Conservation (phyloP, 2,113 vertebrate genomes). For the Campylomormyrus numenius region DNA sequence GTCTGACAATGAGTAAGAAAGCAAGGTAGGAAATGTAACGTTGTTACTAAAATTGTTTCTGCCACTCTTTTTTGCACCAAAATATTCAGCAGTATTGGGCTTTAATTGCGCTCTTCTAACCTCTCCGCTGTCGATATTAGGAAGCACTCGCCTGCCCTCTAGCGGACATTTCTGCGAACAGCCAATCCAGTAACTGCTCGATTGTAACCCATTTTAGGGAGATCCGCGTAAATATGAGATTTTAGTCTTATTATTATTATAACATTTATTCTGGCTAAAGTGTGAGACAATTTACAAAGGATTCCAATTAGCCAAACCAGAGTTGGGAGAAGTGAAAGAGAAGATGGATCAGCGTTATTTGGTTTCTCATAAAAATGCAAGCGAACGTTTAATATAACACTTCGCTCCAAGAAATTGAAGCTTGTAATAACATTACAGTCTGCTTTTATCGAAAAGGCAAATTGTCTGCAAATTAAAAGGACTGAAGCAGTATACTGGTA, state of each 20-base stretch:
- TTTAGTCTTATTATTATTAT: neutral
- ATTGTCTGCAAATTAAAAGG: neutral
- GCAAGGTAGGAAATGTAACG: neutral
- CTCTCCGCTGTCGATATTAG: neutral
- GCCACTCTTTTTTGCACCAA: neutral
- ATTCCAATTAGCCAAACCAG: neutral
- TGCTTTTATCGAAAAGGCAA: neutral
- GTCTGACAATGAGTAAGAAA: neutral
- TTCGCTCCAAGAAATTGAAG: neutral
- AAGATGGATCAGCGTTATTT: neutral
- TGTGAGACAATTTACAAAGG: neutral
- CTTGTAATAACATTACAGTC: neutral
- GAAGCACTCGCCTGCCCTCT: constrained; percentile 8
- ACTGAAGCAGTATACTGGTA: neutral
- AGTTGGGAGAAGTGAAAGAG: neutral
- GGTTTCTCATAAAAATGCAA: neutral
- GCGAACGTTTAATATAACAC: neutral
- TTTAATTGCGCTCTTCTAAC: neutral
- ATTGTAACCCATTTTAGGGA: neutral
- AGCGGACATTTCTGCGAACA: neutral
- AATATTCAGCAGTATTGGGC: neutral
- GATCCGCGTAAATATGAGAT: neutral
- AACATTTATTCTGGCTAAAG: neutral
- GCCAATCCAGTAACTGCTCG: neutral
- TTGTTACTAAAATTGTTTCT: neutral